phyloP scores from a whole-genome alignment of 1,140 invertebrate genomes.

The Proales similis region DNA sequence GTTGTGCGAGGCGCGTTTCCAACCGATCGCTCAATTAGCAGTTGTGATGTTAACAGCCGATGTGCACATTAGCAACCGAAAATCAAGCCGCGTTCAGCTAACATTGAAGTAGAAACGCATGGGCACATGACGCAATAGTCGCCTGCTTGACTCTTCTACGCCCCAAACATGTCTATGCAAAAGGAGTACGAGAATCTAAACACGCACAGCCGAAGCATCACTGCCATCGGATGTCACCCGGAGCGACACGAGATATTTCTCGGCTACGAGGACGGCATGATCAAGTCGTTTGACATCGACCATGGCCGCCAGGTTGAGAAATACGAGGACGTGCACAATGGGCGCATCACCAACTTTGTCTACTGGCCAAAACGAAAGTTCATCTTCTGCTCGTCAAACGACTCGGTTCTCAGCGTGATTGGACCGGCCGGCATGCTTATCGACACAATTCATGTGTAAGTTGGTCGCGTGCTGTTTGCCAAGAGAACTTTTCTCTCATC shows the following conservation, averaged over 20 bases:
- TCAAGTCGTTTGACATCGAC: conserved; percentile 31
- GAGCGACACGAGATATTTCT: conserved; percentile 48
- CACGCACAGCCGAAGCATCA: conserved; percentile 48
- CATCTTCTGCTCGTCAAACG: conserved; percentile 28
- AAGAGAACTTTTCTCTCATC: too few relatives aligned
- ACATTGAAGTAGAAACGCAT: too few relatives aligned
- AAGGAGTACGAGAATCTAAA: conserved; percentile 48
- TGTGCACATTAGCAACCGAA: too few relatives aligned
- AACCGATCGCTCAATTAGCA: too few relatives aligned
- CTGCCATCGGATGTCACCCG: conserved; percentile 50
- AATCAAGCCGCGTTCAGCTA: too few relatives aligned
- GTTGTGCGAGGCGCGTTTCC: too few relatives aligned
- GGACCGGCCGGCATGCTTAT: conserved; percentile 31
- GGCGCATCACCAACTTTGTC: conserved; percentile 18
- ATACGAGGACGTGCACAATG: conserved; percentile 30
- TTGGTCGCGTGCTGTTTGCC: too few relatives aligned
- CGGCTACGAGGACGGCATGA: conserved; percentile 49
- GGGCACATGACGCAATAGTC: too few relatives aligned
- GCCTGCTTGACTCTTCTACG: too few relatives aligned
- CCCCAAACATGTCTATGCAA: conserved; percentile 53
- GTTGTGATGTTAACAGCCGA: too few relatives aligned
- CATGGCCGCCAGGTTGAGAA: conserved; percentile 8
- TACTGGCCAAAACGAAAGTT: conserved; percentile 23
- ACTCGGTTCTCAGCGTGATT: conserved; percentile 5
- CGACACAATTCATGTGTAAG: conserved; percentile 7